Conservation (phyloP, 2,888 invertebrate species). For the Macrophya annulata region DNA sequence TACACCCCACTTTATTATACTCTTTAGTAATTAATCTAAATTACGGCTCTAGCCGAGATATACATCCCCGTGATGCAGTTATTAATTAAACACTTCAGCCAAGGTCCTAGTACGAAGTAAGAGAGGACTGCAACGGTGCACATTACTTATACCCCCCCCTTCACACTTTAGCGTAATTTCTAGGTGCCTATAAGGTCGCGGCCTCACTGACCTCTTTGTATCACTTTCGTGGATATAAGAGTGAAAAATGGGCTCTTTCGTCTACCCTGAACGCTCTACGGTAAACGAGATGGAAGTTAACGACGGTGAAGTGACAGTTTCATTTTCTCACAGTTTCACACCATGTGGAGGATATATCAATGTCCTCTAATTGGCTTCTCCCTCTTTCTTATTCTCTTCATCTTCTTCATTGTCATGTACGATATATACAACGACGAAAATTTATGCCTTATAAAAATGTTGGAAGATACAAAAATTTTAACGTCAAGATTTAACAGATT, state of each 20-base stretch:
- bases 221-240: slow-evolving; percentile 12
- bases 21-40: slow-evolving; percentile 67
- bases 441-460: not conserved
- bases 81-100: slow-evolving; percentile 31
- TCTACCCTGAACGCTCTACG: not conserved
- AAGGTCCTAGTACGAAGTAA: not conserved
- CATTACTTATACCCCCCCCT: slow-evolving; percentile 23
- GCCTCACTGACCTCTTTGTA: slow-evolving; percentile 43
- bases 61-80: slow-evolving; percentile 27
- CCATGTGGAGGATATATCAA: slow-evolving; percentile 18
- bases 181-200: not conserved
- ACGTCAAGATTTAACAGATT: not conserved
- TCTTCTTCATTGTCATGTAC: not conserved
- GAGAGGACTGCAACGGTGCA: not conserved
- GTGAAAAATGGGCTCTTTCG: slow-evolving; percentile 18
- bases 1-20: slow-evolving; percentile 18
- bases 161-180: not conserved
- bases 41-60: slow-evolving; percentile 59
- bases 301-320: slow-evolving; percentile 36
- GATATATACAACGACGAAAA: not conserved
- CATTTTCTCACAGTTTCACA: slow-evolving; percentile 43
- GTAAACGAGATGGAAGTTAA: slow-evolving; percentile 37
- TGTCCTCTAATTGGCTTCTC: slow-evolving; percentile 18
- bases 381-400: not conserved
- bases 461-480: not conserved